Evolutionary conservation across 2,888 invertebrate genomes (phyloP), one percentile per base, ranked within the genome.

Genomic region (Caenorhabditis angaria): DNA sequence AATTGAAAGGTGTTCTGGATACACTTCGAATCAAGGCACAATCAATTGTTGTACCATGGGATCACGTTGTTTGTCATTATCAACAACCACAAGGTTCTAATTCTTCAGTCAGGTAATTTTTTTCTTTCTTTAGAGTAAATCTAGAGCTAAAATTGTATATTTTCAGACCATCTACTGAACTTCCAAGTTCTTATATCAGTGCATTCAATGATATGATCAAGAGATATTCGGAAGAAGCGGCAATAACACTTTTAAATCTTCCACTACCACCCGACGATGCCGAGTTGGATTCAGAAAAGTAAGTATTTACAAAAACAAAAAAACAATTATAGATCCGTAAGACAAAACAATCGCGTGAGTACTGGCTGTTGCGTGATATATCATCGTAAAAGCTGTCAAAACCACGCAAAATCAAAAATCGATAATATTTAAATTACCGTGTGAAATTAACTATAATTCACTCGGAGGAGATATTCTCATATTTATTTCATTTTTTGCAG

Each of bases 221-320:
- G 73, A 91, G 91, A 69, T 91, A 92, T 74, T 91, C 92, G 1
- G 91, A 91, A 61, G 92, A 92, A 71, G 94, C 97, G 0, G 95
- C 95, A 0, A 92, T 96, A 6, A 92, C 93, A 1, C 97, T 97
- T 88, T 91, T 97, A 53, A 97, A 96, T 89, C 90, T 99, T 65
- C 95, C 97, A 0, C 90, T 92, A 8, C 95, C 95, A 20, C 95
- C 95, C 0, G 64, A 65, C n/a, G 70, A 76, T 28, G 72, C 69
- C 0, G 69, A 67, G 27, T 66, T 65, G 32, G 78, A 86, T 82
- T 88, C 86, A 55, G 88, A 75, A 12, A 63, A 32, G 68, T 70
- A 25, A 28, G 60, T 55, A 27, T 54, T 53, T 25, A 32, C 5
- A 29, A 22, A 27, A 63, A 4, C 24, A 5, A 3, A 41, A 41